Base-by-base conservation (phyloP, 2,888 invertebrate species). In the Spodoptera exigua region DNA sequence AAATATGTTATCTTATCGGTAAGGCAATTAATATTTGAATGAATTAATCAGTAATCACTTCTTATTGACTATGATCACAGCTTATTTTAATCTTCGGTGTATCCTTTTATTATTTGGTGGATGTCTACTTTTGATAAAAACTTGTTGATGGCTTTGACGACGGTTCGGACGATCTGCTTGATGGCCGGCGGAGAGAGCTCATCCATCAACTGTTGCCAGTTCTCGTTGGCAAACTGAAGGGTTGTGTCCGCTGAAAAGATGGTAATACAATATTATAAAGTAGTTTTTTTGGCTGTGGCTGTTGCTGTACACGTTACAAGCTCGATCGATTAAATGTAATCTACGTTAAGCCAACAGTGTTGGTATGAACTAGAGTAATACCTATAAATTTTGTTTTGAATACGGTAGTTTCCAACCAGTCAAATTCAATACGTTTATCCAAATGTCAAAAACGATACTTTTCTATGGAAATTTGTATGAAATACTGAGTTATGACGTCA, bases 191-290 rank as follows among this genome's bases (percentile, higher is more conserved):
- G 94, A 0, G 94, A 87, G 4, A 94, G 83, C 39, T 94, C 94
- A 68, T 94, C 91, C 94, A 94, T 94, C 37, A 94, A 77, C 43
- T 93, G 90, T 40, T 81, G 78, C 94, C 94, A 94, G 81, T 94
- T 94, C 40, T 91, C 83, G 67, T 94, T 94, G 1, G 92, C 90
- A 74, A 94, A 94, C 58, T 86, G 78, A 11, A 88, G 76, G 0
- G 93, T 93, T 0, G 92, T 89, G 2, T 93, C 91, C 52, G 92
- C 94, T 93, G 84, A 5, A 27, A 57, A 58, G 16, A 21, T 47
- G 36, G 7, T 35, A 13, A 13, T 1, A 34, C 16, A 17, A 3
- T 27, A 27, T 27, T 27, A 9, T 5, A 27, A 7, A 27, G 9
- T 21, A 21, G 5, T 21, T 27, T 27, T 27, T 9, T 27, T 9